Evolutionary conservation across 2,113 vertebrate genomes (phyloP), one percentile per base, ranked within the genome.

Genomic region (Dissostichus mawsoni): DNA sequence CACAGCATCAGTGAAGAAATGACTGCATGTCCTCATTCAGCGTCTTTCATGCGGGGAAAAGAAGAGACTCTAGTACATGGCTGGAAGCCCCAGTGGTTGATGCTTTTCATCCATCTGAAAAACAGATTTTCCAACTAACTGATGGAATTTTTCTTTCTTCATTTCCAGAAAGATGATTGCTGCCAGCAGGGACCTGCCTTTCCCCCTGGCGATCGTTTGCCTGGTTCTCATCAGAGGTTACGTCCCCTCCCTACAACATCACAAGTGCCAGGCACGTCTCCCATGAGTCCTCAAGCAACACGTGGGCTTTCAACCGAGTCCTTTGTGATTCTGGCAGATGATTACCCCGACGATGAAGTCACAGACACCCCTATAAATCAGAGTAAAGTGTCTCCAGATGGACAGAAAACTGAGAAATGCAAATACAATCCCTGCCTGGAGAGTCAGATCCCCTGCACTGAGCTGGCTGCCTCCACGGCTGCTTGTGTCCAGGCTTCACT

Each of bases 401-500:
- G 0, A 3, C 1, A 13, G 2, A 8, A 1, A 0, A 0, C 0
- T 4, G 0, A 51, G 17, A 44, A 0, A 1, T 96, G 95, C 17
- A 12, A 89, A 48, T 94, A 94, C 36, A 45, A 94, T 29, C 16
- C 50, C 41, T 96, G 95, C 18, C 45, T 56, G 0, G 93, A 95
- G 45, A 16, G 25, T 50, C 89, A 94, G 81, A 25, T 2, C 0
- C 45, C 91, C 10, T 96, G 95, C 56, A 0, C 0, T 2, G 5
- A 50, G 1, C 83, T 94, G 0, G 0, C 7, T 1, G 1, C 1
- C 9, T 1, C 20, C 4, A 75, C 0, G 23, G 67, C 33, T 96
- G 95, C 81, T 55, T 52, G 47, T 96, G 95, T 79, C 94, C 82
- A 0, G 94, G 95, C 0, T 17, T 69, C 7, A 82, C 92, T 4